These are phyloP conservation scores for Leuctra nigra DNA, from an alignment of 2,888 invertebrate species.

Conservation along the genomic window DNA sequence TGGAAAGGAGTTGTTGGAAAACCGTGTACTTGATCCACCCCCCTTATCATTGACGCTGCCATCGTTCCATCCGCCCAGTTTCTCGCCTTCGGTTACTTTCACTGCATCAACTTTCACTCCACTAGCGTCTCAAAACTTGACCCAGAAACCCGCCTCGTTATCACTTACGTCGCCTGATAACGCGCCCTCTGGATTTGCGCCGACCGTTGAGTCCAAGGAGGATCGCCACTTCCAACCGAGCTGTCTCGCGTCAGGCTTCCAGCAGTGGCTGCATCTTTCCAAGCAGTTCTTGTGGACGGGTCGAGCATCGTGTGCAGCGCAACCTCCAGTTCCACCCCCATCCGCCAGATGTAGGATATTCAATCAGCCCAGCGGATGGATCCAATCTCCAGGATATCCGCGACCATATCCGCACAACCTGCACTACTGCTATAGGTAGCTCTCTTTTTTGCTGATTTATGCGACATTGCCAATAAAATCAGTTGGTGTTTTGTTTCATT, in stretches of 20 bases:
- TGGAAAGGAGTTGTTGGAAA: no score
- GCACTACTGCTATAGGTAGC: slow-evolving; percentile 44
- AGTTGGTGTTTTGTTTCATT: no score
- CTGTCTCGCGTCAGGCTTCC: slow-evolving; percentile 7
- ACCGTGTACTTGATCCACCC: no score
- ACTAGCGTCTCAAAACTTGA: background rate
- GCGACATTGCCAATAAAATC: no score
- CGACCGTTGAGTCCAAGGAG: background rate
- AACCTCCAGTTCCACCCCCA: background rate
- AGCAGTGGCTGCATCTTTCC: slow-evolving; percentile 16
- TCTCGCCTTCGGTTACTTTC: slow-evolving; percentile 5
- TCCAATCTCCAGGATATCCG: slow-evolving; percentile 44
- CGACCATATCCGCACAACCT: slow-evolving; percentile 40
- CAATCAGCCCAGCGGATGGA: slow-evolving; percentile 37
- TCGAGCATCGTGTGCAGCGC: background rate
- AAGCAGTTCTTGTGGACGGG: slow-evolving; percentile 35
- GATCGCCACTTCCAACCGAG: slow-evolving; percentile 2
- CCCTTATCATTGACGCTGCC: slow-evolving; percentile 2
- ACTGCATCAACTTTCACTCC: slow-evolving; percentile 1
- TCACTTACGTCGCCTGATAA: background rate
- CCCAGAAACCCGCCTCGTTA: background rate
- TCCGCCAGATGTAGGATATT: slow-evolving; percentile 36
- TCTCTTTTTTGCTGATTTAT: no score
- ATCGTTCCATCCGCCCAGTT: no score
- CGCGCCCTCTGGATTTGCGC: background rate